These are phyloP conservation scores for Caenorhabditis virilis DNA, from an alignment of 2,888 invertebrate species.

Conservation along the genomic window DNA sequence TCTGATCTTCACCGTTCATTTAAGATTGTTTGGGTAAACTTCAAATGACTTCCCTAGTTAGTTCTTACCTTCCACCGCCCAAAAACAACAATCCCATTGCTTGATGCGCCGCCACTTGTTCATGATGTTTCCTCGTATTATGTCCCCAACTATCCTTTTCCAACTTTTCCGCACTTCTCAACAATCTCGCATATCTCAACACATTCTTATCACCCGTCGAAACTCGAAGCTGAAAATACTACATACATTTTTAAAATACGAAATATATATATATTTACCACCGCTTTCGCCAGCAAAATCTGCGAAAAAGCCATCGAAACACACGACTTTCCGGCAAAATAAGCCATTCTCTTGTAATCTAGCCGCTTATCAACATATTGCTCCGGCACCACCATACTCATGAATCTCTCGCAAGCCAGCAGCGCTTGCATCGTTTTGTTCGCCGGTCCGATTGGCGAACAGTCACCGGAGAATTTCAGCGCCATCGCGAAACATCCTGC, in stretches of 20 bases:
- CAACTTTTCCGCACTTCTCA: conserved; percentile 13
- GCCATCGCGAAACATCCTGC: conserved; percentile 93
- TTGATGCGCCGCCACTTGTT: conserved; percentile 93
- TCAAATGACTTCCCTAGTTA: neutral
- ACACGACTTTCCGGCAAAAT: conserved; percentile 19
- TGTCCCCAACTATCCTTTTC: conserved; percentile 29
- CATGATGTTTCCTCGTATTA: conserved; percentile 83
- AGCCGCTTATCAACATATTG: conserved; percentile 5
- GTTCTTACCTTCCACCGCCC: conserved; percentile 90
- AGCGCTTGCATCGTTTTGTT: neutral
- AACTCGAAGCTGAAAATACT: too few species aligned
- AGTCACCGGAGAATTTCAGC: conserved; percentile 77
- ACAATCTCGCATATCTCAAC: conserved; percentile 21
- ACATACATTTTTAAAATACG: too few species aligned
- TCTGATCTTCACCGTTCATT: too few species aligned
- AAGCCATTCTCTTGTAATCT: conserved; percentile 10
- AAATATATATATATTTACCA: conserved; percentile 32
- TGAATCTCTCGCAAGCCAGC: neutral
- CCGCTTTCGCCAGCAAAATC: conserved; percentile 20
- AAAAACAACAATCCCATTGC: conserved; percentile 89
- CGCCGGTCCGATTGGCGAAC: conserved; percentile 1
- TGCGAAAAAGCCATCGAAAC: conserved; percentile 8
- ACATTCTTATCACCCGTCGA: conserved; percentile 32
- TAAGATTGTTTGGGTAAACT: too few species aligned
- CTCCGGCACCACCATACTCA: conserved; percentile 19